Conservation (phyloP, 1,140 invertebrate species). For the Lepidurus arcticus region DNA sequence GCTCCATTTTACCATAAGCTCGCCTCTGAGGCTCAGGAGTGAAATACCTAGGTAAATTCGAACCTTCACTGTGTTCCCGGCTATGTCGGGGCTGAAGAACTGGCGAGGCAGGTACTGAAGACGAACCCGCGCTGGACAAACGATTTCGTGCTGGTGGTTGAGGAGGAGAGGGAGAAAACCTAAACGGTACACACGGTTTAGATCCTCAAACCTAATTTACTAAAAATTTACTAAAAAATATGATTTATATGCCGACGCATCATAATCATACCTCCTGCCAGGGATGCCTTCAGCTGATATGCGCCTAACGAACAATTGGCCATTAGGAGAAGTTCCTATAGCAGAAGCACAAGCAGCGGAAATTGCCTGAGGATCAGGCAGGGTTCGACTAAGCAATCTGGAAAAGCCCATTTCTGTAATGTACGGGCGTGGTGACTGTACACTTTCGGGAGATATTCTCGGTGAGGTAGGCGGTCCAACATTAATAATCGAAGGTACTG, state of each 20-base stretch:
- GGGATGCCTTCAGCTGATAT: slow-evolving; percentile 28
- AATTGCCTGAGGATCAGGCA: neutral
- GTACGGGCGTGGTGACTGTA: neutral
- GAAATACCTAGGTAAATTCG: slow-evolving; percentile 48
- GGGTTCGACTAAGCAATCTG: slow-evolving; percentile 14
- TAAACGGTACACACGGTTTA: neutral
- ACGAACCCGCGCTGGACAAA: slow-evolving; percentile 31
- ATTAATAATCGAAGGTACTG: neutral
- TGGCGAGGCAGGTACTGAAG: slow-evolving; percentile 34
- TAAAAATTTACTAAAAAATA: neutral
- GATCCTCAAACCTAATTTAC: neutral
- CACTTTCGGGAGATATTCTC: slow-evolving; percentile 9
- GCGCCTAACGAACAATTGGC: slow-evolving; percentile 20
- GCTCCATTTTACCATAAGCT: slow-evolving; percentile 36
- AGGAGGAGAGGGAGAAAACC: slow-evolving; percentile 32
- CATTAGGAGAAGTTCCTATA: neutral
- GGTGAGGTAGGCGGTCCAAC: neutral
- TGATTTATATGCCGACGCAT: neutral
- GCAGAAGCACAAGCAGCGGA: neutral
- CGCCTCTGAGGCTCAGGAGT: slow-evolving; percentile 65
- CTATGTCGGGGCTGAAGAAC: slow-evolving; percentile 33
- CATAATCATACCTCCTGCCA: neutral
- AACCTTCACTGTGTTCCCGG: slow-evolving; percentile 22
- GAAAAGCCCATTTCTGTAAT: neutral
- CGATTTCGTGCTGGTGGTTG: slow-evolving; percentile 29